These are phyloP conservation scores for Cheilosia variabilis DNA, from an alignment of 2,888 invertebrate genomes.

Conservation along the genomic window DNA sequence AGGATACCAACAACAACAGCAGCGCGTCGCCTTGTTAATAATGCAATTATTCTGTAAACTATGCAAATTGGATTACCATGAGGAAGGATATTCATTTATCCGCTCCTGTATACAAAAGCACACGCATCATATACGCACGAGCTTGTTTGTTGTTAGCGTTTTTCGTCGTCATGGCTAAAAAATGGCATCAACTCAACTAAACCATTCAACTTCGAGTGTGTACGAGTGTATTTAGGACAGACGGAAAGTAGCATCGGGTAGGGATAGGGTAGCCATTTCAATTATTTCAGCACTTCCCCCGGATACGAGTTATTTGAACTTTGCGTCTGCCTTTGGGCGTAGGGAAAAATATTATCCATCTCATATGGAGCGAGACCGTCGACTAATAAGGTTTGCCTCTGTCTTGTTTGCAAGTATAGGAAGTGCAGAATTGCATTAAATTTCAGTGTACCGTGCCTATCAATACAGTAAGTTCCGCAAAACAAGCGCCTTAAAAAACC, in stretches of 20 bases:
- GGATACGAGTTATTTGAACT: neutral
- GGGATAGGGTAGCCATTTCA: neutral
- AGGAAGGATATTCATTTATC: conserved; percentile 74
- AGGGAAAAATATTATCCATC: too few relatives aligned
- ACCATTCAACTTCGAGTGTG: conserved; percentile 1
- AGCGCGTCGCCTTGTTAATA: conserved; percentile 57
- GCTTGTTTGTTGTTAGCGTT: conserved; percentile 46
- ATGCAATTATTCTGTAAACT: conserved; percentile 73
- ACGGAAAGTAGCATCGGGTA: neutral
- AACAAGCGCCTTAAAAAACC: too few relatives aligned
- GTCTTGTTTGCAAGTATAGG: neutral
- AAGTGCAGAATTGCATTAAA: too few relatives aligned
- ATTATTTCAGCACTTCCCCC: neutral
- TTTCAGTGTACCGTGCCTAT: too few relatives aligned
- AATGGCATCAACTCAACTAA: conserved; percentile 13
- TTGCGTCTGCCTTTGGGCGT: neutral
- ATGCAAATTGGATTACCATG: conserved; percentile 73
- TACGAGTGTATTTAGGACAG: neutral
- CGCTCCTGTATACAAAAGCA: conserved; percentile 46
- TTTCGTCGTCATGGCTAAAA: conserved; percentile 4
- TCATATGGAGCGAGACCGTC: too few relatives aligned
- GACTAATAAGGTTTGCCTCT: too few relatives aligned
- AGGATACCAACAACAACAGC: conserved; percentile 13
- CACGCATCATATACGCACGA: conserved; percentile 48
- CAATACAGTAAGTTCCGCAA: too few relatives aligned